Percentiles rank a stretch among this genome's conserved stretches.
These are phyloP conservation scores for Lanius collurio DNA, from an alignment of 2,113 vertebrate species.

Conservation along the genomic window DNA sequence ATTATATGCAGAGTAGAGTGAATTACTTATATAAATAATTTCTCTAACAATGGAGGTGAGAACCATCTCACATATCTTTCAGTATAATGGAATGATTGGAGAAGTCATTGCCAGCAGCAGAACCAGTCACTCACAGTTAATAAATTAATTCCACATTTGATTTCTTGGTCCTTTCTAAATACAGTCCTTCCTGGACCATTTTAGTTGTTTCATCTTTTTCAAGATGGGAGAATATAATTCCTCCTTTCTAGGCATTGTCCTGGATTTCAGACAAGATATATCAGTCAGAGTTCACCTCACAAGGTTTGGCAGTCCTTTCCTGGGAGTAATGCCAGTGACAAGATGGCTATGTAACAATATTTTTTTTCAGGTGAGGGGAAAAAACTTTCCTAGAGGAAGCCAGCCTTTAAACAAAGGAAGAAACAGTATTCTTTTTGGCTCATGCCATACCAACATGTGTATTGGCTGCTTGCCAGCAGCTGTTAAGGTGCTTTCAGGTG, in stretches of 20 bases:
- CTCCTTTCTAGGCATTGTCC: not conserved
- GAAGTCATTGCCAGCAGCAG: not conserved
- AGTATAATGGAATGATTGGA: not conserved
- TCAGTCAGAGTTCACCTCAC: not conserved
- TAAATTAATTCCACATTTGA: not conserved
- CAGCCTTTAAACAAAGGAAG: not conserved
- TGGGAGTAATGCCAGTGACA: not conserved
- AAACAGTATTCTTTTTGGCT: not conserved
- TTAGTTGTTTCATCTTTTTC: not conserved
- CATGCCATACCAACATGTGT: not conserved
- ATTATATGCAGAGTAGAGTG: not conserved
- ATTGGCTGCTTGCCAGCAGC: not conserved
- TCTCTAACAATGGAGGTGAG: not conserved
- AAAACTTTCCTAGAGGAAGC: not conserved
- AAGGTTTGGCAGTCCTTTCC: not conserved
- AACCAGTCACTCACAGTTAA: not conserved
- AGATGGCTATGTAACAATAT: not conserved
- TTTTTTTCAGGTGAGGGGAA: not conserved
- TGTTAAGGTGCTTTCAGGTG: not conserved
- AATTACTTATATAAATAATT: conserved; percentile 19
- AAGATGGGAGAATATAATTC: not conserved
- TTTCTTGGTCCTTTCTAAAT: not conserved
- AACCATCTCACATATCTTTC: not conserved
- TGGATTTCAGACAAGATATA: not conserved
- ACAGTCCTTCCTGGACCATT: not conserved